Evolutionary conservation across 2,797 vertebrate genomes (phyloP).

Genomic region (Adelosebastes latens): DNA sequence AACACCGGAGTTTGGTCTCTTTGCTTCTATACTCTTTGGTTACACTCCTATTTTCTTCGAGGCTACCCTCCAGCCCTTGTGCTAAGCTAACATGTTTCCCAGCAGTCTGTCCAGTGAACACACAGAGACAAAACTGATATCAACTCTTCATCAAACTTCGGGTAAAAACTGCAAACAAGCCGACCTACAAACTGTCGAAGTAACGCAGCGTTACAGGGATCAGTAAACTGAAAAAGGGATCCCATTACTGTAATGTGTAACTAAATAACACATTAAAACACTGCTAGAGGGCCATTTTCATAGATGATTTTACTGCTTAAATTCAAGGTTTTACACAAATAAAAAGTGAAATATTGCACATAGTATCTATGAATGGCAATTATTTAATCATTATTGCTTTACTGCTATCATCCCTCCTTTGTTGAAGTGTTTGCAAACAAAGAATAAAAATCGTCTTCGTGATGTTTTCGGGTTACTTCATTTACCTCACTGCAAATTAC

Average conservation of each 20-base stretch:
- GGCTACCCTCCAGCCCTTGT: neutral
- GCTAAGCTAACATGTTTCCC: neutral
- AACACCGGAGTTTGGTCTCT: no score
- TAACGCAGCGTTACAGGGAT: neutral
- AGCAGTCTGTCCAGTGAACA: neutral
- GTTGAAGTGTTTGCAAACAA: slow-evolving; percentile 39
- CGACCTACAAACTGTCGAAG: neutral
- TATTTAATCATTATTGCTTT: slow-evolving; percentile 41
- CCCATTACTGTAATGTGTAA: no score
- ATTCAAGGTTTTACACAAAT: neutral
- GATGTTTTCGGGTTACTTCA: slow-evolving; percentile 47
- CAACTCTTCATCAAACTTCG: neutral
- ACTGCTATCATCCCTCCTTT: slow-evolving; percentile 19
- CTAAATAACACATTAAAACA: neutral
- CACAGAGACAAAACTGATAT: neutral
- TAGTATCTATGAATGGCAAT: slow-evolving; percentile 11
- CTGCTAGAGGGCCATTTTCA: neutral
- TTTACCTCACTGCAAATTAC: slow-evolving; percentile 70
- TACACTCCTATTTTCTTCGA: no score
- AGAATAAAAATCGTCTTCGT: slow-evolving; percentile 17
- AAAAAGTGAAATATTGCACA: neutral
- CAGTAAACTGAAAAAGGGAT: no score
- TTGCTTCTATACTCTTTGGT: no score
- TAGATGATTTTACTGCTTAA: neutral
- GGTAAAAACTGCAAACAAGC: neutral